phyloP scores from a whole-genome alignment of 2,113 vertebrate genomes.

The Perognathus longimembris region DNA sequence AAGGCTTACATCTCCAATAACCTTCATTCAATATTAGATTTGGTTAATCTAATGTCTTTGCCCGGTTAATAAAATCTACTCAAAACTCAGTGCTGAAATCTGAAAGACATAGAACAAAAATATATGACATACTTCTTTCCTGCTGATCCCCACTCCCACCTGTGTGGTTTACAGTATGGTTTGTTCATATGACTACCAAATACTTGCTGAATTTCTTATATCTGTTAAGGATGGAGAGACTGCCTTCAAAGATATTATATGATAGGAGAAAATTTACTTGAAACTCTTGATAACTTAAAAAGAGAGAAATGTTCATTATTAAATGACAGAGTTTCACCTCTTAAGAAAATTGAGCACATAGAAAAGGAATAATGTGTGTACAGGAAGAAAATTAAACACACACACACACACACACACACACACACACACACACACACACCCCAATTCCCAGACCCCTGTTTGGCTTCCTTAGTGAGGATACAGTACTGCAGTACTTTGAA shows the following conservation, averaged over 20 bases:
- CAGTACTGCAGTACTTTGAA: background rate
- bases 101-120: background rate
- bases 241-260: background rate
- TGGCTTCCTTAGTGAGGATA: background rate
- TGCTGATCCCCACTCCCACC: too few species aligned
- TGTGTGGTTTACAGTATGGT: background rate
- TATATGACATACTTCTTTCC: background rate
- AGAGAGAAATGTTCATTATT: background rate
- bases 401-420: too few species aligned
- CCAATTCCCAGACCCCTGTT: background rate
- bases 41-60: background rate
- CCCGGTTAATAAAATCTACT: background rate
- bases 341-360: background rate
- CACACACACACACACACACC: too few species aligned
- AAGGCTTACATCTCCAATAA: background rate
- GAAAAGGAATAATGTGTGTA: background rate
- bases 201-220: background rate
- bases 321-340: background rate
- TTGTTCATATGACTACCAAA: background rate
- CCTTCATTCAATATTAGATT: background rate
- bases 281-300: background rate
- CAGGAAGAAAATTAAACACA: background rate
- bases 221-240: background rate
- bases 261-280: background rate
- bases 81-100: background rate